A percentile compares a stretch with the other conserved stretches of the same genome.
These are phyloP conservation scores for Actenoides hombroni DNA, from an alignment of 2,113 vertebrate genomes.

Conservation along the genomic window DNA sequence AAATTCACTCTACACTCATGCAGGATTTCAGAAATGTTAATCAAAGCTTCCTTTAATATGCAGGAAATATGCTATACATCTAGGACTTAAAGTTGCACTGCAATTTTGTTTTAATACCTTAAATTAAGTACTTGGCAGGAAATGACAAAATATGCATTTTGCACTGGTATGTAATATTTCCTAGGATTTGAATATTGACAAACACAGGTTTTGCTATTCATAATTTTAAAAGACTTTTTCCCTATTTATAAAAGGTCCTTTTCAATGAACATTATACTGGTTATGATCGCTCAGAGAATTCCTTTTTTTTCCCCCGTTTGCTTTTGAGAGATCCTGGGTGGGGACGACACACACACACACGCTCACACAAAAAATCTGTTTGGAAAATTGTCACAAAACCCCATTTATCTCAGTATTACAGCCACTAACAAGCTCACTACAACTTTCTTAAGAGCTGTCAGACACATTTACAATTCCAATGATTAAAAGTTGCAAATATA, in stretches of 20 bases:
- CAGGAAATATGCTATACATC: conserved; percentile 26
- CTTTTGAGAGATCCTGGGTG: not conserved
- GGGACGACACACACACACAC: no score
- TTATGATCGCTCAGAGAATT: not conserved
- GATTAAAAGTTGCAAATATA: conserved; percentile 71
- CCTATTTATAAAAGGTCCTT: not conserved
- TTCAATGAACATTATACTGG: not conserved
- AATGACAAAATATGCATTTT: conserved; percentile 6
- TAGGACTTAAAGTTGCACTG: conserved; percentile 45
- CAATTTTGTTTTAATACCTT: conserved; percentile 58
- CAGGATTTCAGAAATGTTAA: conserved; percentile 46
- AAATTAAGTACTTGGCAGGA: conserved; percentile 32
- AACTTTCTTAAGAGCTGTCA: conserved; percentile 61
- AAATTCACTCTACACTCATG: not conserved
- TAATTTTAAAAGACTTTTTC: not conserved
- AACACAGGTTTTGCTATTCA: not conserved
- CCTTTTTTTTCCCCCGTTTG: not conserved
- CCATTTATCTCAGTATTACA: not conserved
- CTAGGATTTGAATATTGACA: conserved; percentile 43
- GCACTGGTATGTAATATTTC: not conserved
- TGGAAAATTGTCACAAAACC: conserved; percentile 13
- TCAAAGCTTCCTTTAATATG: conserved; percentile 49
- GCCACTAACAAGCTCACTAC: conserved; percentile 15
- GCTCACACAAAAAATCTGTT: not conserved
- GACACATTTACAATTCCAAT: conserved; percentile 34